phyloP scores from a whole-genome alignment of 2,113 vertebrate species.

The Paraplagusia blochii region DNA sequence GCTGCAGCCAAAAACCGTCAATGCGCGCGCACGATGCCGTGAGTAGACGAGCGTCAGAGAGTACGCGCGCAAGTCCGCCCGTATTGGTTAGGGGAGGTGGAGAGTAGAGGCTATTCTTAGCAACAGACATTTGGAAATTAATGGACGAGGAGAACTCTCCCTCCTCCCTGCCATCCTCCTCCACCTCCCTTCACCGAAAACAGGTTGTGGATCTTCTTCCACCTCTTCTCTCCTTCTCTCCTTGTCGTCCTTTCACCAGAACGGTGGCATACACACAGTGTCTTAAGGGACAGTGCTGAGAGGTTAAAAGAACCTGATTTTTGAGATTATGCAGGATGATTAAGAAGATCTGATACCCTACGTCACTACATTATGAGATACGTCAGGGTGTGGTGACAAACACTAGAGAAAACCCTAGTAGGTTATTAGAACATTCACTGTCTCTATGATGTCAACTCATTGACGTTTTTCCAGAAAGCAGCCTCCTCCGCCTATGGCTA shows the following conservation, averaged over 20 bases:
- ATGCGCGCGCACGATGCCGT: conserved; percentile 45
- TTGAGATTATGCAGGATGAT: too few species aligned
- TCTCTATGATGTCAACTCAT: conserved; percentile 49
- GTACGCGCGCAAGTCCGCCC: conserved; percentile 25
- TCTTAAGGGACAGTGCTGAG: neutral
- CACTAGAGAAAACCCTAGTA: conserved; percentile 2
- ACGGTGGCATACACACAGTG: conserved; percentile 12
- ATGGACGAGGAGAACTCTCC: conserved; percentile 67
- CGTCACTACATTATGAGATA: conserved; percentile 16
- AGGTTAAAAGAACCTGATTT: neutral
- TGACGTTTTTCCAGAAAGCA: conserved; percentile 63
- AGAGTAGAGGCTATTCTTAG: conserved; percentile 70
- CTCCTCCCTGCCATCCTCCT: conserved; percentile 39
- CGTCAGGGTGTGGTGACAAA: conserved; percentile 10
- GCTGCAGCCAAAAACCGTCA: conserved; percentile 58
- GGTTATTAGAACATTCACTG: conserved; percentile 12
- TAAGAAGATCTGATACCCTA: neutral
- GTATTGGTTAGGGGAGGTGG: conserved; percentile 55
- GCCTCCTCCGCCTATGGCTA: conserved; percentile 46
- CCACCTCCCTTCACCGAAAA: conserved; percentile 28
- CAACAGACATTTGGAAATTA: conserved; percentile 77
- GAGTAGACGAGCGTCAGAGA: conserved; percentile 32
- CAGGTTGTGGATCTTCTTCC: conserved; percentile 45
- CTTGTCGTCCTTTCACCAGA: conserved; percentile 23
- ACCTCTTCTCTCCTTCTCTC: conserved; percentile 5